These are phyloP conservation scores for Cheirogaleus medius DNA, from an alignment of 2,113 vertebrate species.

Conservation along the genomic window DNA sequence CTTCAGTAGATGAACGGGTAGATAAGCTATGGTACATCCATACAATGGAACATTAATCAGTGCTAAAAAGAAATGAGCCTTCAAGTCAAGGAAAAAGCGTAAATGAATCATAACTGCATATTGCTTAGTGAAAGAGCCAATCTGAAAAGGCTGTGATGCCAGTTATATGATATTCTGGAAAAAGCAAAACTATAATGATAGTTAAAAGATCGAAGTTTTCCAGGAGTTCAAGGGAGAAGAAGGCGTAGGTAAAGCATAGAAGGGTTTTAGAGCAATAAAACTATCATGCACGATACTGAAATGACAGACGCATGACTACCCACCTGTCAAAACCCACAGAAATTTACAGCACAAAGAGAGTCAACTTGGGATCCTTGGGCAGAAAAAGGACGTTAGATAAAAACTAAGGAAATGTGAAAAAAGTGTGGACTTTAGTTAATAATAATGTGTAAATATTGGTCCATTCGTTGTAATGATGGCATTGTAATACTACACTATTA, in stretches of 20 bases:
- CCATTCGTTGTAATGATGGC: background rate
- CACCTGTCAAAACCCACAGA: background rate
- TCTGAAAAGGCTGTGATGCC: background rate
- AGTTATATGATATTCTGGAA: background rate
- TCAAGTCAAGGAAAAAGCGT: background rate
- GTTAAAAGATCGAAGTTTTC: background rate
- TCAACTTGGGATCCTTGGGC: background rate
- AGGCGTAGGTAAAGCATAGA: too few species aligned
- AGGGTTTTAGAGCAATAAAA: background rate
- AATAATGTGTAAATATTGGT: too few species aligned
- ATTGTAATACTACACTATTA: fast-evolving
- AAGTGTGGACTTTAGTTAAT: background rate
- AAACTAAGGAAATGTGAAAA: background rate
- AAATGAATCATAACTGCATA: background rate
- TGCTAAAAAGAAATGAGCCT: background rate
- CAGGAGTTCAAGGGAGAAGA: background rate
- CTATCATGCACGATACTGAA: too few species aligned
- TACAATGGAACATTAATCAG: background rate
- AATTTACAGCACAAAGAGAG: background rate
- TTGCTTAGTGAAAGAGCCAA: background rate
- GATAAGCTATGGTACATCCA: background rate
- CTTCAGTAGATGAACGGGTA: background rate
- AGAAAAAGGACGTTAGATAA: background rate
- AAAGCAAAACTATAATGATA: background rate
- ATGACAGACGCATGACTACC: background rate